Evolutionary conservation across 2,797 vertebrate genomes (phyloP), one percentile per base, ranked within the genome.

Genomic region (Martes flavigula): DNA sequence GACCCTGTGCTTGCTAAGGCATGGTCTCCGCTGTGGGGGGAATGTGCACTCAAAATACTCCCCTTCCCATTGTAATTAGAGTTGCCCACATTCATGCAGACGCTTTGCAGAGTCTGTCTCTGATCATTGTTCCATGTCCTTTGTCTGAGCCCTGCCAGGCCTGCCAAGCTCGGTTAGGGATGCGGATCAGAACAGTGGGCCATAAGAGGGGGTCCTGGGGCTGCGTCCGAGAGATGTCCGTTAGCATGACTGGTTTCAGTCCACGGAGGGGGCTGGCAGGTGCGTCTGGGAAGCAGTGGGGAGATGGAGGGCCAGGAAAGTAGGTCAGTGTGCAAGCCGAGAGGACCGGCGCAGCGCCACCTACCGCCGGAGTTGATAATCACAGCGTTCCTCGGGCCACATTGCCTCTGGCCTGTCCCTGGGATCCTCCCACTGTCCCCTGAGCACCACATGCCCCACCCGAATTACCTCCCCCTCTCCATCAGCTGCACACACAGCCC

Each of bases 21-120:
- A 6, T 0, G 1, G 32, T 12, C 64, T 70, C 51, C 0, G 0
- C 0, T 0, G 1, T 17, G 46, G 2, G 3, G 8, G 27, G 1
- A 0, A 15, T 0, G 2, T 0, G 0, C 18, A 5, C 30, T 62
- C 43, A 30, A 7, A 54, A 40, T 2, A 1, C 27, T 38, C n/a
- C 48, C 18, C 30, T 62, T 23, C 30, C 20, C 1, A 10, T 2
- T 1, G 38, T 35, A 15, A 78, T 46, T 48, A 32, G 12, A 64
- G 23, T 2, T 35, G 23, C 51, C 64, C 60, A 1, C 7, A 3
- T 48, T 30, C 9, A 1, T n/a, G 9, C 4, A 9, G 2, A 5
- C 18, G 20, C n/a, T 14, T 3, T 1, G 14, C 89, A 77, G 27
- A 38, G 46, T 48, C 0, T 0, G 0, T 3, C 62, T 54, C 87